Conservation (phyloP, 1,140 invertebrate species). For the Drosophila trapezifrons region DNA sequence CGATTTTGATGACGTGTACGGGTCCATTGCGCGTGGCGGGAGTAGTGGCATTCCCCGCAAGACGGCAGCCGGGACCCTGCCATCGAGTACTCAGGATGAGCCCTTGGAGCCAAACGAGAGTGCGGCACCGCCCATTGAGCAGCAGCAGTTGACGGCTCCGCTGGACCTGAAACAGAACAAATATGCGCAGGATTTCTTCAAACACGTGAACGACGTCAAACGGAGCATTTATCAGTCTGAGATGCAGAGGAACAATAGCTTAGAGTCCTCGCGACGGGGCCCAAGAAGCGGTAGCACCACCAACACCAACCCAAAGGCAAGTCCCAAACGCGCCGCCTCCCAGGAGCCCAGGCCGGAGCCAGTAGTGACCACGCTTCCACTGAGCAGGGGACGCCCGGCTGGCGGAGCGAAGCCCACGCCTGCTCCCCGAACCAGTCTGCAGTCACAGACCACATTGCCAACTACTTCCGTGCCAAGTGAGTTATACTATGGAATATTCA, state of each 20-base stretch:
- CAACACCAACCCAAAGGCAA: conserved; percentile 12
- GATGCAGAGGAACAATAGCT: conserved; percentile 73
- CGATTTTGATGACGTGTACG: conserved; percentile 81
- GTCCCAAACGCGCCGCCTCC: conserved; percentile 45
- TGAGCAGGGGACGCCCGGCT: conserved; percentile 67
- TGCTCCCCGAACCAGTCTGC: conserved; percentile 66
- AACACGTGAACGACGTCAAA: conserved; percentile 83
- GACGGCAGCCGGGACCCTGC: conserved; percentile 73
- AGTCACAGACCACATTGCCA: conserved; percentile 17
- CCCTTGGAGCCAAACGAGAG: conserved; percentile 22
- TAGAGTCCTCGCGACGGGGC: conserved; percentile 54
- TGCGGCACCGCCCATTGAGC: conserved; percentile 8
- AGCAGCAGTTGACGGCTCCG: conserved; percentile 31
- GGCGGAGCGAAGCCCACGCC: conserved; percentile 63
- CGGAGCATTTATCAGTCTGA: conserved; percentile 82
- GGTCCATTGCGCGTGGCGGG: conserved; percentile 67
- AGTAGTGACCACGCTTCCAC: conserved; percentile 65
- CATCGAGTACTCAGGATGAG: conserved; percentile 48
- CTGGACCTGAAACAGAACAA: conserved; percentile 79
- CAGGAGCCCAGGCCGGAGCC: conserved; percentile 31
- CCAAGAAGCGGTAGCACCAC: conserved; percentile 7
- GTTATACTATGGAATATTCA: not conserved
- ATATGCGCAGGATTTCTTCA: conserved; percentile 83
- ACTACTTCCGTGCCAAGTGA: conserved; percentile 30
- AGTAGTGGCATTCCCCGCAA: conserved; percentile 78